phyloP scores from a whole-genome alignment of 2,113 vertebrate species.

The Chloroceryle aenea region DNA sequence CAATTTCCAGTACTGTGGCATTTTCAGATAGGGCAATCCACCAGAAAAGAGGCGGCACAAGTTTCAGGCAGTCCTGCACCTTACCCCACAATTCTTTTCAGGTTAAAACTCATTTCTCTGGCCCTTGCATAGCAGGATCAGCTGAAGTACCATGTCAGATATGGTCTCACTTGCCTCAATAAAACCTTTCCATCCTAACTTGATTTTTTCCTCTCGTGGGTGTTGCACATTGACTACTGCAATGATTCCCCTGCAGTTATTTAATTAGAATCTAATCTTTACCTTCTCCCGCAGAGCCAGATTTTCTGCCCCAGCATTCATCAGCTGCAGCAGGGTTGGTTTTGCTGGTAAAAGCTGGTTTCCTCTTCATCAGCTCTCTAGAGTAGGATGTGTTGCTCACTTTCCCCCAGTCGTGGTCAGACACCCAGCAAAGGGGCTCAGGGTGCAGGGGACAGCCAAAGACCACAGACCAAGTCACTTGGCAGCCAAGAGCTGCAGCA shows the following conservation, averaged over 20 bases:
- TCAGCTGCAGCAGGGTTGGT: not conserved
- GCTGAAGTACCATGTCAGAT: not conserved
- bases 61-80: not conserved
- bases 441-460: not conserved
- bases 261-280: constrained; percentile 32
- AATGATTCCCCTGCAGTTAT: not conserved
- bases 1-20: not conserved
- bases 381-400: not conserved
- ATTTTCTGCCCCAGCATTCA: not conserved
- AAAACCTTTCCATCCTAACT: constrained; percentile 22
- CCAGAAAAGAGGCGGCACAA: not conserved
- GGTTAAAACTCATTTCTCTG: not conserved
- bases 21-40: not conserved
- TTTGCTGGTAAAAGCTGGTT: not conserved
- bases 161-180: not conserved
- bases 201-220: constrained; percentile 16
- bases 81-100: not conserved
- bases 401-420: not conserved
- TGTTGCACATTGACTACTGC: not conserved
- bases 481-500: not conserved
- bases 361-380: not conserved
- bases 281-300: not conserved
- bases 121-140: not conserved
- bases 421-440: not conserved
- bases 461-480: not conserved